These are phyloP conservation scores for Shinisaurus crocodilurus DNA, from an alignment of 2,113 vertebrate genomes.

Conservation along the genomic window DNA sequence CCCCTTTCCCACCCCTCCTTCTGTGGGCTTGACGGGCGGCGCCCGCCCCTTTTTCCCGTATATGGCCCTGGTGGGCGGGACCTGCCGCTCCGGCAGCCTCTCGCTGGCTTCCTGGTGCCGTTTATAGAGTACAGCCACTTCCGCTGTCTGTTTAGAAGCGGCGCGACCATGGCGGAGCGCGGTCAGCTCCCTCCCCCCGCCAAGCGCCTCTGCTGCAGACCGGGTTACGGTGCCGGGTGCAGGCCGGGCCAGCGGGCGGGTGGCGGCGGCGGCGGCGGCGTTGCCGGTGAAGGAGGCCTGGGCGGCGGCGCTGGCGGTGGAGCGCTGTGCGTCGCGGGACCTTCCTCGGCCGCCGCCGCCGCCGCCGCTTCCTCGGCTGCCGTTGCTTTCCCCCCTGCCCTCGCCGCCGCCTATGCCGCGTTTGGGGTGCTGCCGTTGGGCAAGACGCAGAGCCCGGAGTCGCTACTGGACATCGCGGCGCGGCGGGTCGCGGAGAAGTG, in stretches of 20 bases:
- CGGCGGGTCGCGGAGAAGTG: conserved; percentile 95
- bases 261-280: conserved; percentile 75
- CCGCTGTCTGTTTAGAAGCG: conserved; percentile 90
- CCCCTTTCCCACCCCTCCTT: background rate
- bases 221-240: conserved; percentile 79
- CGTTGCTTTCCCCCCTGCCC: conserved; percentile 68
- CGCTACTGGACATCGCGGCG: conserved; percentile 93
- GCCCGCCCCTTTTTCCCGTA: conserved; percentile 77
- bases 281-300: background rate
- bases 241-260: conserved; percentile 82
- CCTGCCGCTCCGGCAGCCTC: conserved; percentile 55
- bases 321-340: conserved; percentile 77
- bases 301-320: conserved; percentile 69
- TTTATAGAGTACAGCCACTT: conserved; percentile 93
- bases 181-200: conserved; percentile 91
- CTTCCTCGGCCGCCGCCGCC: conserved; percentile 73
- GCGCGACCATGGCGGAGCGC: conserved; percentile 98
- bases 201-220: conserved; percentile 96
- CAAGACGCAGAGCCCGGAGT: conserved; percentile 89
- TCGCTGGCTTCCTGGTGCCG: conserved; percentile 82
- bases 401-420: conserved; percentile 65
- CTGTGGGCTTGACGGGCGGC: fast-evolving
- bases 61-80: conserved; percentile 78
- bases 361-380: conserved; percentile 60
- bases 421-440: conserved; percentile 79